phyloP scores from a whole-genome alignment of 2,113 vertebrate species.

The Corydoras maculifer region DNA sequence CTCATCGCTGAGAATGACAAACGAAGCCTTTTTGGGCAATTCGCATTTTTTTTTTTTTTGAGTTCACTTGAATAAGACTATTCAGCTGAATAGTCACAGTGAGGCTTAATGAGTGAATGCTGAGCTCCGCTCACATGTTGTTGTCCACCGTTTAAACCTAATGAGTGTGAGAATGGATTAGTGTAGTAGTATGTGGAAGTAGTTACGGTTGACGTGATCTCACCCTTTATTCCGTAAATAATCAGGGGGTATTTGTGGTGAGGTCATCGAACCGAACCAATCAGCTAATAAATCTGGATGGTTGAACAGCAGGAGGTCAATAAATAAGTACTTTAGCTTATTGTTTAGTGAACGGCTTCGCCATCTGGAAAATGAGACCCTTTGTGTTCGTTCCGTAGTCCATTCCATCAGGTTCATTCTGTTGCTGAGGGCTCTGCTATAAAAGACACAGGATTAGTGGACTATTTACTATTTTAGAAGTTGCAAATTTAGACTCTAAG shows the following conservation, averaged over 20 bases:
- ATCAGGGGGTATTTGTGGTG: not conserved
- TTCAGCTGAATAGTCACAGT: constrained; percentile 21
- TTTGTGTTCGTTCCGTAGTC: no score
- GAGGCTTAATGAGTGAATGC: constrained; percentile 10
- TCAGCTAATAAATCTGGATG: not conserved
- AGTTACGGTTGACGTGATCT: not conserved
- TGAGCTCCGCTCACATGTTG: not conserved
- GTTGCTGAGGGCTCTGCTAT: no score
- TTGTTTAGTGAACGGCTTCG: not conserved
- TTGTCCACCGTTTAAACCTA: constrained; percentile 5
- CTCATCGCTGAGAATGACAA: constrained; percentile 18
- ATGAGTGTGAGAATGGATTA: constrained; percentile 13
- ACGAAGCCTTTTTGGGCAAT: constrained; percentile 11
- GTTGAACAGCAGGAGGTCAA: constrained; percentile 6
- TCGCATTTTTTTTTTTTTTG: constrained; percentile 6
- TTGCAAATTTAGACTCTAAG: no score
- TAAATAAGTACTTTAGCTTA: not conserved
- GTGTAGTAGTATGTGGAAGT: not conserved
- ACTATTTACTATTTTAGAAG: no score
- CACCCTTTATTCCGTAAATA: constrained; percentile 13
- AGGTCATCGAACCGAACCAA: not conserved
- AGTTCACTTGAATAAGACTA: not conserved
- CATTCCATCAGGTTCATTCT: no score
- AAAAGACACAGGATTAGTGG: no score
- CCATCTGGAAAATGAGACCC: not conserved